A percentile compares a stretch with the other conserved stretches of the same genome.
These are phyloP conservation scores for Octopus sinensis DNA, from an alignment of 1,140 invertebrate species.

Conservation along the genomic window DNA sequence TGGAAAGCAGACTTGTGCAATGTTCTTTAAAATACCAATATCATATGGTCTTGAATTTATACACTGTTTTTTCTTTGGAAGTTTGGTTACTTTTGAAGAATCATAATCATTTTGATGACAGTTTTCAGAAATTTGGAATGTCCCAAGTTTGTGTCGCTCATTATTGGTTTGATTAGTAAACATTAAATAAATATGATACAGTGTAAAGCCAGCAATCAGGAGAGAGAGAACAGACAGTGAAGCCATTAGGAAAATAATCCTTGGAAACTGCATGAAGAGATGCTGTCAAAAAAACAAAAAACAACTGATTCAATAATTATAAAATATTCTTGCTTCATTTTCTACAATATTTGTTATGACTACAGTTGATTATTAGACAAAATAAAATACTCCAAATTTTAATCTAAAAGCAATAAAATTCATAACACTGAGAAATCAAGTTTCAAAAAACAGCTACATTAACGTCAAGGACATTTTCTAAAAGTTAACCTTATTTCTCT, in stretches of 20 bases:
- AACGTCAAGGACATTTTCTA: no score
- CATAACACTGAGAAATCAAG: no score
- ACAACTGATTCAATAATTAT: background rate
- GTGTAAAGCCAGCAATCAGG: conserved; percentile 37
- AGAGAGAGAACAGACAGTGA: conserved; percentile 35
- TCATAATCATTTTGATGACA: conserved; percentile 37
- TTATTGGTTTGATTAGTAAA: conserved; percentile 28
- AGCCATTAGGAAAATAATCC: conserved; percentile 43
- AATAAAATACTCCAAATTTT: no score
- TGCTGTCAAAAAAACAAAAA: conserved; percentile 21
- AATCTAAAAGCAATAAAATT: no score
- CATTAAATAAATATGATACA: conserved; percentile 46
- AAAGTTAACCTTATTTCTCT: no score
- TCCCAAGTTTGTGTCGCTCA: no score
- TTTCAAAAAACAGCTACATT: no score
- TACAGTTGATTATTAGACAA: background rate
- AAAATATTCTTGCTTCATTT: background rate
- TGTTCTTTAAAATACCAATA: conserved; percentile 39
- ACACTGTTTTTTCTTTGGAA: conserved; percentile 17
- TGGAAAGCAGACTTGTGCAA: conserved; percentile 42
- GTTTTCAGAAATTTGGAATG: no score
- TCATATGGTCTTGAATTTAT: conserved; percentile 32
- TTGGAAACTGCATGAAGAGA: conserved; percentile 32
- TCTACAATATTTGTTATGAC: background rate
- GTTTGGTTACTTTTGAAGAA: conserved; percentile 39